Base-by-base conservation (phyloP, 2,888 invertebrate species). In the Plusia festucae region DNA sequence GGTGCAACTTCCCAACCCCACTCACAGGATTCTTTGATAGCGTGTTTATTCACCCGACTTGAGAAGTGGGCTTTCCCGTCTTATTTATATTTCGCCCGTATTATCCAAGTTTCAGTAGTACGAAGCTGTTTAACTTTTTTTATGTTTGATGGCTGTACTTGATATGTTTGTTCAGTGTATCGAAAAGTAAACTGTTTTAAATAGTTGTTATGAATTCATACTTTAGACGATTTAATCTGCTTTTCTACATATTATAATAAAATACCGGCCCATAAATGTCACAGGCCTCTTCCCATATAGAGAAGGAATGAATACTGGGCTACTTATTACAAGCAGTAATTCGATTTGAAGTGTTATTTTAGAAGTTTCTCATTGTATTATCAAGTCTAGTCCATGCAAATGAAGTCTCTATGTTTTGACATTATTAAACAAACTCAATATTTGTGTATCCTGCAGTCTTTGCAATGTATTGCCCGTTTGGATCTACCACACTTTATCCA, bases 1-100 rank as follows among this genome's bases (percentile, higher is more conserved):
- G 71, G 77, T 77, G 79, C 79, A 83, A 82, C 82, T 79, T 61
- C 72, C 74, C 70, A 73, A 68, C 71, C 71, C 61, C 70, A 60
- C 71, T 60, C 13, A 57, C 72, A 60, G 64, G 70, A 76, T 73
- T 76, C 75, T 78, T 77, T 78, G 81, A 82, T 78, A 72, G 75
- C 79, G 80, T 81, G 81, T 80, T 78, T 80, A 81, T 80, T 74
- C 70, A 78, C 70, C 71, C 64, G 67, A 59, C 58, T 65, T 55
- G 13, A 52, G 55, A 69, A 74, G 54, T 65, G 70, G 55, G 65
- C 58, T 75, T 75, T 63, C 61, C 64, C 53, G 49, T 49, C 53
- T 70, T 76, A 75, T 79, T 79, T 79, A 70, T 78, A 69, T 70
- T 76, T 63, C 64, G 62, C 78, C 78, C 80, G 68, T 73, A 79